These are phyloP conservation scores for Tanytarsus gracilentus DNA, from an alignment of 2,888 invertebrate genomes.

Conservation along the genomic window DNA sequence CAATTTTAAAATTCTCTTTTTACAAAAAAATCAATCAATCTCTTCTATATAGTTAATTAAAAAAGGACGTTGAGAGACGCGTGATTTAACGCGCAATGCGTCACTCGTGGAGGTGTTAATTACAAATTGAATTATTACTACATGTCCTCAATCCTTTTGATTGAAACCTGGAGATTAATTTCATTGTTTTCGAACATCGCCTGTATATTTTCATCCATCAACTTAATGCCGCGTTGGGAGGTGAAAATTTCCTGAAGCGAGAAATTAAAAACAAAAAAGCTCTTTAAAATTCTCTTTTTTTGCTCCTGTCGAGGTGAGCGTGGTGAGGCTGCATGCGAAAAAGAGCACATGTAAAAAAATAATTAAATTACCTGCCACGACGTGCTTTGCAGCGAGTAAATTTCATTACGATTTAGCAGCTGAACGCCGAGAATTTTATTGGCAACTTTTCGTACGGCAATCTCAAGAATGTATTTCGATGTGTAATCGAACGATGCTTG, in stretches of 20 bases:
- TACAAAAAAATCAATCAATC: too few species aligned
- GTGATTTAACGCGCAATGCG: background rate
- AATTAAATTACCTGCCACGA: constrained; percentile 29
- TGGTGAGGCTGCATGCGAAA: too few species aligned
- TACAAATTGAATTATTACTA: constrained; percentile 12
- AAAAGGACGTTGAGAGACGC: background rate
- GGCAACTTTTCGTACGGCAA: constrained; percentile 34
- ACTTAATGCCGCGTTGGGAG: constrained; percentile 7
- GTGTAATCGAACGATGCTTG: constrained; percentile 35
- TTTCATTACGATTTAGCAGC: constrained; percentile 27
- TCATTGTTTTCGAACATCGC: constrained; percentile 7
- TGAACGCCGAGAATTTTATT: constrained; percentile 18
- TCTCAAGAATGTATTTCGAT: constrained; percentile 37
- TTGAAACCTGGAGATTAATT: constrained; percentile 19
- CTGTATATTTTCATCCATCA: constrained; percentile 13
- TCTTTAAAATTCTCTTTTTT: background rate
- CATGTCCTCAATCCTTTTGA: constrained; percentile 22
- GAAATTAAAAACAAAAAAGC: background rate
- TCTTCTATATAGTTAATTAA: too few species aligned
- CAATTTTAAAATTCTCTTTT: too few species aligned
- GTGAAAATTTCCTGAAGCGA: constrained; percentile 22
- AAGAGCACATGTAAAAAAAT: too few species aligned
- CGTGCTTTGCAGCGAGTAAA: constrained; percentile 24
- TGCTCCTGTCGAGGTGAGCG: background rate
- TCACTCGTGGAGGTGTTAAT: too few species aligned